A percentile compares a stretch with the other conserved stretches of the same genome.
Evolutionary conservation across 2,888 invertebrate genomes (phyloP).

Genomic region (Drosophila tripunctata): DNA sequence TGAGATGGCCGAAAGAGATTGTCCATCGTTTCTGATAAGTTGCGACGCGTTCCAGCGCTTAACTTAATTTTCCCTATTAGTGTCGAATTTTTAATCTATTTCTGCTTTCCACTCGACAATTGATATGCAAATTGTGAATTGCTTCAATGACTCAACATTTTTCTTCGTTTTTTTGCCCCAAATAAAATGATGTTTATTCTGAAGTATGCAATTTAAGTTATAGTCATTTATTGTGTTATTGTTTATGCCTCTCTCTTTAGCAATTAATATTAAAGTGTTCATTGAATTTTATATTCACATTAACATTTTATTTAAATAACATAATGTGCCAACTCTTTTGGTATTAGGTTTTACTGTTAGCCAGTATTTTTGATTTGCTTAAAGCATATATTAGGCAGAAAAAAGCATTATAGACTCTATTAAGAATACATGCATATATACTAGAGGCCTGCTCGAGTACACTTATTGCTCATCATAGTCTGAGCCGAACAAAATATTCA

Average conservation of each 20-base stretch:
- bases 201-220: slow-evolving; percentile 10
- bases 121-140: slow-evolving; percentile 71
- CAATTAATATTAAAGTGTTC: slow-evolving; percentile 1
- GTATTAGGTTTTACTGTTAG: too few species aligned
- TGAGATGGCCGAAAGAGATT: neutral
- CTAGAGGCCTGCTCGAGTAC: too few species aligned
- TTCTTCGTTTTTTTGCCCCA: neutral
- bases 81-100: slow-evolving; percentile 74
- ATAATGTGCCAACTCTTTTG: neutral
- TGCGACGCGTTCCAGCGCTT: slow-evolving; percentile 56
- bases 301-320: neutral
- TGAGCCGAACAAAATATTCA: too few species aligned
- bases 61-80: slow-evolving; percentile 76
- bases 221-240: slow-evolving; percentile 3
- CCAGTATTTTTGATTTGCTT: too few species aligned
- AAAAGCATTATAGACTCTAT: too few species aligned
- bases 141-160: neutral
- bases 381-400: too few species aligned
- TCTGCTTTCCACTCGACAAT: slow-evolving; percentile 54
- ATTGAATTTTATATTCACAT: neutral
- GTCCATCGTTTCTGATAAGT: slow-evolving; percentile 52
- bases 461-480: too few species aligned
- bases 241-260: neutral
- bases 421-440: too few species aligned
- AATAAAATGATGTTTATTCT: too few species aligned